phyloP scores from a whole-genome alignment of 2,797 vertebrate species.

The Eulemur coronatus region DNA sequence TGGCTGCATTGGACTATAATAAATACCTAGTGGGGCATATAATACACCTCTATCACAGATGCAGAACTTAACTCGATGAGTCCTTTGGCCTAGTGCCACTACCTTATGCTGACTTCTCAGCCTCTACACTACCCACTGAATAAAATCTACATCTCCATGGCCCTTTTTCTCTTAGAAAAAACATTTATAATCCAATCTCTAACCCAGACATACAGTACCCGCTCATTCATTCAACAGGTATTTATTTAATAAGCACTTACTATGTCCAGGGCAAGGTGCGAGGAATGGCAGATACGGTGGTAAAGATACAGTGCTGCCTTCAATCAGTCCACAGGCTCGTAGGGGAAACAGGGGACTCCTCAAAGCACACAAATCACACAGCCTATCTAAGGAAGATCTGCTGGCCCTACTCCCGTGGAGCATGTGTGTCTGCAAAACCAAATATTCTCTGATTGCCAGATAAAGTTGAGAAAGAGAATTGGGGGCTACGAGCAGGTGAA shows the following conservation, averaged over 20 bases:
- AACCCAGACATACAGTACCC: background rate
- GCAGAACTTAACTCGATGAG: background rate
- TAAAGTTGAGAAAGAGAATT: background rate
- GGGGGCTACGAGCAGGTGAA: background rate
- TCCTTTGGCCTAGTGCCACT: background rate
- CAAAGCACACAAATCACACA: background rate
- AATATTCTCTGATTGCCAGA: background rate
- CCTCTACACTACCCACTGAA: background rate
- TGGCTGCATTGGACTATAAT: background rate
- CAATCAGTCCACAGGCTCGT: background rate
- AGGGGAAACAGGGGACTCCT: background rate
- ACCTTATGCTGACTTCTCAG: background rate
- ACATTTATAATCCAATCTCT: background rate
- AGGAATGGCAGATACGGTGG: background rate
- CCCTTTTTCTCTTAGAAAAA: slow-evolving; percentile 37
- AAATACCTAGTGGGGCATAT: background rate
- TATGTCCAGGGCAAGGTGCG: background rate
- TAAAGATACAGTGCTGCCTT: background rate
- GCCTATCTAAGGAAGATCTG: background rate
- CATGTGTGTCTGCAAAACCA: background rate
- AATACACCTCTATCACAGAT: background rate
- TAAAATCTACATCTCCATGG: slow-evolving; percentile 12
- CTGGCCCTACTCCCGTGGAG: background rate
- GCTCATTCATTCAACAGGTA: background rate
- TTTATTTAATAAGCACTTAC: slow-evolving; percentile 6